phyloP scores from a whole-genome alignment of 2,113 vertebrate genomes.

The Elephantulus edwardii region DNA sequence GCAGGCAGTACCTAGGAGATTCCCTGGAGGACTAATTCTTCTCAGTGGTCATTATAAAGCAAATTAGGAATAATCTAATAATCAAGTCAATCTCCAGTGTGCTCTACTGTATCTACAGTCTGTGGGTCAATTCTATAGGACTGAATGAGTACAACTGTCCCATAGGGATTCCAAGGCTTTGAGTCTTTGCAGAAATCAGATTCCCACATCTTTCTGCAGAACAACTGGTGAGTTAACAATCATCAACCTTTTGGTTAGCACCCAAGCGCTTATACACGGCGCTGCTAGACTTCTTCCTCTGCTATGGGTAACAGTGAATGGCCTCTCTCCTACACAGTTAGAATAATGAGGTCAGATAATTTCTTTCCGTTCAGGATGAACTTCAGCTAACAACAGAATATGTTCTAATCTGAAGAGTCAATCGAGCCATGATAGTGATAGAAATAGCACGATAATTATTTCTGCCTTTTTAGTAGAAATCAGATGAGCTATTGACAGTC shows the following conservation, averaged over 20 bases:
- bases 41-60: neutral
- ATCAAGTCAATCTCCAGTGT: neutral
- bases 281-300: too few species aligned
- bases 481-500: neutral
- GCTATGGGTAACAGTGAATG: neutral
- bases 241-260: too few species aligned
- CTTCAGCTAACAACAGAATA: neutral
- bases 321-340: neutral
- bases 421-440: neutral
- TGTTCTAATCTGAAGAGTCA: slow-evolving; percentile 7
- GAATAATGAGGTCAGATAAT: neutral
- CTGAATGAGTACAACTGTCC: too few species aligned
- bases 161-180: too few species aligned
- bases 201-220: too few species aligned
- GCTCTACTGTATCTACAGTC: neutral
- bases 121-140: too few species aligned
- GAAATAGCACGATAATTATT: slow-evolving; percentile 5
- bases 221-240: too few species aligned
- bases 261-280: too few species aligned
- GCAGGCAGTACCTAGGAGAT: neutral
- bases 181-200: too few species aligned
- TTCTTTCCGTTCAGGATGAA: neutral
- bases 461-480: slow-evolving; percentile 14
- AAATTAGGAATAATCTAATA: neutral
- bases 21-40: neutral